Percentiles rank a stretch among this genome's conserved stretches.
These are phyloP conservation scores for Melolontha melolontha DNA, from an alignment of 2,888 invertebrate genomes.

Conservation along the genomic window DNA sequence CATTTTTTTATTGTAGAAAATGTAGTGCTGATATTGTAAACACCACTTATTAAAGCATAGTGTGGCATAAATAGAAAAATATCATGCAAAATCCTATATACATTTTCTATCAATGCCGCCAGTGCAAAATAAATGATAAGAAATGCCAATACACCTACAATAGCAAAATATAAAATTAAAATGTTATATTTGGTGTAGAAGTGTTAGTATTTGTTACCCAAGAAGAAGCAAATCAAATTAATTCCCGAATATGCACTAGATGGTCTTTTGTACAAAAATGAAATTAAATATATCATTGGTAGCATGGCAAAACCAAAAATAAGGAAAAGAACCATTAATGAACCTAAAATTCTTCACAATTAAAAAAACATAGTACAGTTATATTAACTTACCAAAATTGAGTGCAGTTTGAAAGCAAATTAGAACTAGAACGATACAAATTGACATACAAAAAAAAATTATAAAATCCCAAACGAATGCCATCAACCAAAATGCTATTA, in stretches of 20 bases:
- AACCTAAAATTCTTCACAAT: constrained; percentile 63
- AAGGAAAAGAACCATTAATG: constrained; percentile 73
- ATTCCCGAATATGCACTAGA: constrained; percentile 81
- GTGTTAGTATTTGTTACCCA: constrained; percentile 67
- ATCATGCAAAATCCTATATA: constrained; percentile 69
- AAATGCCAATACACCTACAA: not conserved
- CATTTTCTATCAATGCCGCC: not conserved
- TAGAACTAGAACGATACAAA: constrained; percentile 72
- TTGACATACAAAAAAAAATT: constrained; percentile 68
- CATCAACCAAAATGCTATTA: constrained; percentile 76
- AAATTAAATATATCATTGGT: constrained; percentile 78
- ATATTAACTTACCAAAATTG: constrained; percentile 67
- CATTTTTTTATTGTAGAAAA: not conserved
- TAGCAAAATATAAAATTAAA: not conserved
- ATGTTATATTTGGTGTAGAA: no score
- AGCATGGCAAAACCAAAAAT: constrained; percentile 79
- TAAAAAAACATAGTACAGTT: not conserved
- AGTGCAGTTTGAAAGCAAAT: constrained; percentile 69
- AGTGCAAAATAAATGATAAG: not conserved
- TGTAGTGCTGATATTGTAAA: constrained; percentile 48
- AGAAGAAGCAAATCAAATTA: constrained; percentile 78
- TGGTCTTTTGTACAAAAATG: constrained; percentile 77
- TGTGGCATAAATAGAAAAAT: constrained; percentile 80
- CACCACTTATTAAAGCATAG: constrained; percentile 70
- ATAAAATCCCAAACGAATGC: constrained; percentile 78